Conservation (phyloP, 2,888 invertebrate species). For the Megamerina dolium region DNA sequence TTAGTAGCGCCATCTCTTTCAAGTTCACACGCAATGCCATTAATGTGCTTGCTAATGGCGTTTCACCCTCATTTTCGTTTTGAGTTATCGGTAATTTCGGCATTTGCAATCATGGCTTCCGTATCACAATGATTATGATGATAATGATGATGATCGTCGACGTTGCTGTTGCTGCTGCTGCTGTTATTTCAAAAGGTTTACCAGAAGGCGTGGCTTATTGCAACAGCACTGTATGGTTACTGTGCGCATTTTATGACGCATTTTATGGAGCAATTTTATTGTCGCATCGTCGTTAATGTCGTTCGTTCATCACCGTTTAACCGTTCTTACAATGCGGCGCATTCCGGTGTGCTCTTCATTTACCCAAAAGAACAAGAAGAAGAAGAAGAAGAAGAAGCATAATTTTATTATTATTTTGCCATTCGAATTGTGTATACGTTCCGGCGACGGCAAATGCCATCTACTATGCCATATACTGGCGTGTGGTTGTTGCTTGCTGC, state of each 20-base stretch:
- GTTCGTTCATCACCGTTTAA: constrained; percentile 3
- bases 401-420: too few relatives aligned
- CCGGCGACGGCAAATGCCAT: constrained; percentile 20
- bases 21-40: constrained; percentile 14
- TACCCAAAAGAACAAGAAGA: too few relatives aligned
- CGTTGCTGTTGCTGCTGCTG: constrained; percentile 5
- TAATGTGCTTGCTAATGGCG: constrained; percentile 18
- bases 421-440: too few relatives aligned
- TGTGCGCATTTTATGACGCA: constrained; percentile 19
- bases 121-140: constrained; percentile 28
- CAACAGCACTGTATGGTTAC: constrained; percentile 33
- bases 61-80: constrained; percentile 17
- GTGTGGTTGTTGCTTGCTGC: constrained; percentile 16
- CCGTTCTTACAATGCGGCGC: background rate
- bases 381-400: too few relatives aligned
- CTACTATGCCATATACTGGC: constrained; percentile 7
- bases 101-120: constrained; percentile 49
- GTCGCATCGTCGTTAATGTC: constrained; percentile 10
- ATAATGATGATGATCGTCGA: constrained; percentile 4
- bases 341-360: background rate
- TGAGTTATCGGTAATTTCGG: constrained; percentile 46
- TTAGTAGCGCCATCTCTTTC: constrained; percentile 24
- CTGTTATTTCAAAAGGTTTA: too few relatives aligned
- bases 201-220: constrained; percentile 39
- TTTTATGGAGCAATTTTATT: constrained; percentile 14